phyloP scores from a whole-genome alignment of 2,888 invertebrate species.

The Ceratothoa steindachneri region DNA sequence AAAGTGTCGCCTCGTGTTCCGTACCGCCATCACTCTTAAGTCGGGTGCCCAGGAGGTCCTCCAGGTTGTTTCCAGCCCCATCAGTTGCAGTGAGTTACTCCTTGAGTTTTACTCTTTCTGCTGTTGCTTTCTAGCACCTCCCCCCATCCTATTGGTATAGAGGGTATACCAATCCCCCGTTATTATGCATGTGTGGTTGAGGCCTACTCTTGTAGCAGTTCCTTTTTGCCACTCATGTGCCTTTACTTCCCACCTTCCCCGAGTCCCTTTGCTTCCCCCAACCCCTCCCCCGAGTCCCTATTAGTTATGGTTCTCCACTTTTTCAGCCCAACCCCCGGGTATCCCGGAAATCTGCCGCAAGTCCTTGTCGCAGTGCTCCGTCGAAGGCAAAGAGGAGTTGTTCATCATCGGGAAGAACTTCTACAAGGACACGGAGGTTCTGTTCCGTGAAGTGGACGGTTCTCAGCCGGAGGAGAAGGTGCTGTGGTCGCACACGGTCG shows the following conservation, averaged over 20 bases:
- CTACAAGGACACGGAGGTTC: slow-evolving; percentile 79
- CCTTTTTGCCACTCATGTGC: no score
- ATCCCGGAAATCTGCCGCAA: slow-evolving; percentile 88
- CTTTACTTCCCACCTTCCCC: no score
- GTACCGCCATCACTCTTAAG: slow-evolving; percentile 72
- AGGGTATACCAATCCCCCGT: no score
- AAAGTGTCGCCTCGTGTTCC: slow-evolving; percentile 88
- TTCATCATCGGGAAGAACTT: slow-evolving; percentile 89
- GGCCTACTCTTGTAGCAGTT: no score
- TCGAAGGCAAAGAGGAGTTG: slow-evolving; percentile 74
- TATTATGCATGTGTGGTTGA: no score
- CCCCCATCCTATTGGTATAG: no score
- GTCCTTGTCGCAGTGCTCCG: slow-evolving; percentile 73
- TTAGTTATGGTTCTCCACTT: not conserved
- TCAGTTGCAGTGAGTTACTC: slow-evolving; percentile 78
- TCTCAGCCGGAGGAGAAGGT: slow-evolving; percentile 4
- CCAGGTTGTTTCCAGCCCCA: slow-evolving; percentile 83
- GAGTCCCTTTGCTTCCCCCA: no score
- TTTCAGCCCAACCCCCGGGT: slow-evolving; percentile 80
- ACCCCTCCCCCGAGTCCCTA: not conserved
- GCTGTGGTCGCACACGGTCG: slow-evolving; percentile 36
- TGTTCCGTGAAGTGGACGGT: slow-evolving; percentile 64
- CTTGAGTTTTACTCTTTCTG: not conserved
- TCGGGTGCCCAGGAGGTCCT: slow-evolving; percentile 76
- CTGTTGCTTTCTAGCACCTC: no score